Evolutionary conservation across 2,888 invertebrate genomes (phyloP).

Genomic region (Ceriagrion tenellum): DNA sequence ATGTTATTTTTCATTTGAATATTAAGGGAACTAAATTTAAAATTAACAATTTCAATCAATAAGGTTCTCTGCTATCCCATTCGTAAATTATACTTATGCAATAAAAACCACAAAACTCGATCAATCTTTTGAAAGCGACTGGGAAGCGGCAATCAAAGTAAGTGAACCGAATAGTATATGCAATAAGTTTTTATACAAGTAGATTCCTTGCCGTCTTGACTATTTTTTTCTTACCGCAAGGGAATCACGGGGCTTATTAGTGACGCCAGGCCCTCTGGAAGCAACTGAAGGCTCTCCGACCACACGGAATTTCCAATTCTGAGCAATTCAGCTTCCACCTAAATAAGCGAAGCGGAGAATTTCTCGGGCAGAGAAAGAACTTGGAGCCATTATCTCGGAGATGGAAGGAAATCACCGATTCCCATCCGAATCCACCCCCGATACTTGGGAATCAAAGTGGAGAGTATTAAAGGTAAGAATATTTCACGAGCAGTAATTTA

Average conservation of each 20-base stretch:
- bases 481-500: too few relatives aligned
- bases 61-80: too few relatives aligned
- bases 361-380: background rate
- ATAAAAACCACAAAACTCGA: too few relatives aligned
- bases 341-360: conserved; percentile 55
- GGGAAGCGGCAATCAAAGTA: background rate
- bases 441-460: background rate
- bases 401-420: background rate
- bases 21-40: too few relatives aligned
- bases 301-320: conserved; percentile 30
- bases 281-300: background rate
- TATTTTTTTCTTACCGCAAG: background rate
- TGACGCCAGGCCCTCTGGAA: conserved; percentile 3
- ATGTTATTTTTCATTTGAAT: too few relatives aligned
- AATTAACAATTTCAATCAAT: too few relatives aligned
- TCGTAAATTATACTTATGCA: too few relatives aligned
- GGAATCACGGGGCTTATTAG: conserved; percentile 18
- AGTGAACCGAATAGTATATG: background rate
- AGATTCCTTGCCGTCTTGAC: background rate
- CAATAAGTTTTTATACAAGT: background rate
- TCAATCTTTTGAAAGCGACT: too few relatives aligned
- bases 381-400: background rate
- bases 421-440: background rate
- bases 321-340: background rate
- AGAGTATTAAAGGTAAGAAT: background rate